Conservation (phyloP, 2,113 vertebrate genomes). For the Petromus typicus region DNA sequence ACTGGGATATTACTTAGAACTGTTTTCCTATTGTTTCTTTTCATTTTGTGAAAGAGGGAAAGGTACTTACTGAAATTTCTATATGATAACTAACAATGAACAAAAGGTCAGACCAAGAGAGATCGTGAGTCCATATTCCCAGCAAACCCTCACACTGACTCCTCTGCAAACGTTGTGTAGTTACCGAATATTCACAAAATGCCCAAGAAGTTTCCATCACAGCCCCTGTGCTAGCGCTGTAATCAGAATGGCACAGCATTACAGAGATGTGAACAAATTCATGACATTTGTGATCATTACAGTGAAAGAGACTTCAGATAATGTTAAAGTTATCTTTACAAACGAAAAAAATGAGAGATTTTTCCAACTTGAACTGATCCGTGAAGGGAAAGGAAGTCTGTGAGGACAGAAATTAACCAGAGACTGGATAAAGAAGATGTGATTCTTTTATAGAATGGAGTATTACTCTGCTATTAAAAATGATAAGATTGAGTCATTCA, state of each 20-base stretch:
- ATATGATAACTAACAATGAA: neutral
- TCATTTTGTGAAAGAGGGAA: neutral
- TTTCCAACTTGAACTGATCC: neutral
- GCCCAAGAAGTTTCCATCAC: neutral
- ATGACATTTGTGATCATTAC: neutral
- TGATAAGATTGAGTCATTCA: too few species aligned
- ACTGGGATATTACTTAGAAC: neutral
- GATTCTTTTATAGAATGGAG: too few species aligned
- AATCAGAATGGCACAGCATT: too few species aligned
- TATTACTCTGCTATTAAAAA: too few species aligned
- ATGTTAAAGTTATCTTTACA: neutral
- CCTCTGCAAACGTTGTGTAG: neutral
- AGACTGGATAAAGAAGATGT: neutral
- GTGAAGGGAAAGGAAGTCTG: neutral
- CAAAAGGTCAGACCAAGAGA: neutral
- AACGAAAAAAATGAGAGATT: neutral
- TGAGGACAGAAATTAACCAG: neutral
- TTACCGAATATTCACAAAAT: neutral
- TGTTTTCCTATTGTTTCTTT: neutral
- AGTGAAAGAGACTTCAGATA: neutral
- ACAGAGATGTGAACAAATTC: too few species aligned
- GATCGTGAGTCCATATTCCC: neutral
- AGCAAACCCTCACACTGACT: neutral
- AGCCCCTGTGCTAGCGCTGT: neutral
- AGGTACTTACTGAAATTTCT: neutral